A percentile compares a stretch with the other conserved stretches of the same genome.
Evolutionary conservation across 2,797 vertebrate genomes (phyloP).

Genomic region (Tarsius wallacei): DNA sequence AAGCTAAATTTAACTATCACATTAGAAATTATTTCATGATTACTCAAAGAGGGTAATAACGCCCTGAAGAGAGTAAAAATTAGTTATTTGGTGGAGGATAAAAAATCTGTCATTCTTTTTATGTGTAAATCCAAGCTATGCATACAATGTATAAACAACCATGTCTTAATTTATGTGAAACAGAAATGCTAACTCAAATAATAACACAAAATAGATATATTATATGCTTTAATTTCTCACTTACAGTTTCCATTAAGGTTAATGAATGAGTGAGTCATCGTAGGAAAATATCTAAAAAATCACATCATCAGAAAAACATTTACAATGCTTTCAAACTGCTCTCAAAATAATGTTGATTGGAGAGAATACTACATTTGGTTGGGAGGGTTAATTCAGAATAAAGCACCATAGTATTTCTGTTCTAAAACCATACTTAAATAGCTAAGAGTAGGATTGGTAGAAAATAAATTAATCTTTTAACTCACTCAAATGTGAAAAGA

Average conservation of each 20-base stretch:
- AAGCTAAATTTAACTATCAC: conserved; percentile 50
- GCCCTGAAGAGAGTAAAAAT: background rate
- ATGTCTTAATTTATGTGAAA: background rate
- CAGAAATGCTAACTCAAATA: conserved; percentile 80
- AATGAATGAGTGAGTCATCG: conserved; percentile 82
- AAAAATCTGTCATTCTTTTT: background rate
- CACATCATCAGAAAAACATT: conserved; percentile 78
- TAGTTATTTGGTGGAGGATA: background rate
- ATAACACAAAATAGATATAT: conserved; percentile 68
- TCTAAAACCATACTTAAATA: conserved; percentile 81
- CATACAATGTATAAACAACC: background rate
- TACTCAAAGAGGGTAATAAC: background rate
- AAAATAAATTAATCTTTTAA: conserved; percentile 78
- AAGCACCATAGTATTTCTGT: conserved; percentile 77
- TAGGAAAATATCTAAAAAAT: conserved; percentile 70
- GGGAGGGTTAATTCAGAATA: conserved; percentile 81
- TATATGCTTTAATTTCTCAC: conserved; percentile 81
- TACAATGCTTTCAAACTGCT: conserved; percentile 32
- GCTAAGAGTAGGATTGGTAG: conserved; percentile 73
- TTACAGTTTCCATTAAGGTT: conserved; percentile 85
- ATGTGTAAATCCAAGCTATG: background rate
- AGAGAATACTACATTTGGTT: conserved; percentile 80
- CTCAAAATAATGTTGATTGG: conserved; percentile 85
- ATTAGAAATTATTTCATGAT: conserved; percentile 15
- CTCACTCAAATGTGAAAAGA: conserved; percentile 61